Evolutionary conservation across 1,140 invertebrate genomes (phyloP).

Genomic region (Magallana gigas): DNA sequence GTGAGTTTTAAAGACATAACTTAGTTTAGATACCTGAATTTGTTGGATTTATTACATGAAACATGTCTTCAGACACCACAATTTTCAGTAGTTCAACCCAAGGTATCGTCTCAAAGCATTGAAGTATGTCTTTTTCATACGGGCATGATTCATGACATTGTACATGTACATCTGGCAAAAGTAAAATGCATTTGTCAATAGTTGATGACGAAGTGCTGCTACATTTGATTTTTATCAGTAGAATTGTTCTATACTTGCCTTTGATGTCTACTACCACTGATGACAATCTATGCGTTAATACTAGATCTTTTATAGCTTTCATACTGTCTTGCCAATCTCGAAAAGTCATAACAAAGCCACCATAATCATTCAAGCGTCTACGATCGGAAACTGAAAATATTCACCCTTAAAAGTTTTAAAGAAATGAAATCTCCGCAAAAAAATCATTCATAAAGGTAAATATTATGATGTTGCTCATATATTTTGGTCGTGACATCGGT

Average conservation of each 20-base stretch:
- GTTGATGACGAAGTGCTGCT: too few species aligned
- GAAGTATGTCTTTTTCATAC: too few species aligned
- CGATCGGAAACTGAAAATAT: neutral
- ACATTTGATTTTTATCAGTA: neutral
- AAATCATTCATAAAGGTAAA: too few species aligned
- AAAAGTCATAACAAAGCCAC: neutral
- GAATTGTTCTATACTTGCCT: neutral
- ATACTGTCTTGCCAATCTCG: neutral
- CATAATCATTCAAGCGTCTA: neutral
- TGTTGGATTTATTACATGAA: neutral
- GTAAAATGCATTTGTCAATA: too few species aligned
- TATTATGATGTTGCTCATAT: too few species aligned
- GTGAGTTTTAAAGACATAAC: too few species aligned
- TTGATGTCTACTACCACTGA: slow-evolving; percentile 11
- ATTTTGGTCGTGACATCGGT: too few species aligned
- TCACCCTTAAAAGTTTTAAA: too few species aligned
- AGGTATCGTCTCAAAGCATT: neutral
- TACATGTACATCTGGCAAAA: too few species aligned
- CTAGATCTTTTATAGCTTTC: neutral
- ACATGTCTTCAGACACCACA: neutral
- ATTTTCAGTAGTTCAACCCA: neutral
- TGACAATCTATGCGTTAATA: neutral
- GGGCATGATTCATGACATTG: too few species aligned
- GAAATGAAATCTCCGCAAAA: too few species aligned
- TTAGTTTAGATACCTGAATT: too few species aligned